These are phyloP conservation scores for Microplitis deprimator DNA, from an alignment of 2,888 invertebrate genomes.

Conservation along the genomic window DNA sequence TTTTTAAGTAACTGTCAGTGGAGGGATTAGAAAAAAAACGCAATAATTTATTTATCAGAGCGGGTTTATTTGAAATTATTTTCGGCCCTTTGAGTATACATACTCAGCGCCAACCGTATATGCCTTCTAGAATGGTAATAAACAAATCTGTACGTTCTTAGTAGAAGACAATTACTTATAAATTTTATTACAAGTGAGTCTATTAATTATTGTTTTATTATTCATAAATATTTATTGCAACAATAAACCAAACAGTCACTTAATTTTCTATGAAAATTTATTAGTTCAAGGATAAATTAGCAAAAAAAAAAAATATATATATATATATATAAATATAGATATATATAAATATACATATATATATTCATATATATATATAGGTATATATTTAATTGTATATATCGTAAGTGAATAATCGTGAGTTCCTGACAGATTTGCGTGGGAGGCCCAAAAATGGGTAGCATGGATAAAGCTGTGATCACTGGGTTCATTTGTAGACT, in stretches of 20 bases:
- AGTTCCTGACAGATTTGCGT: conserved; percentile 41
- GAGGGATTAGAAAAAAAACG: neutral
- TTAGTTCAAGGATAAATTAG: neutral
- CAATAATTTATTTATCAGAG: neutral
- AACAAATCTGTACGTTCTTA: conserved; percentile 50
- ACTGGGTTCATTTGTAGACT: conserved; percentile 89
- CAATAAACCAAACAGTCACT: neutral
- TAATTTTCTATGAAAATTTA: neutral
- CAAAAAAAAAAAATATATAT: neutral
- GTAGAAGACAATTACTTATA: neutral
- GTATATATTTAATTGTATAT: conserved; percentile 23
- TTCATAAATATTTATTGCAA: neutral
- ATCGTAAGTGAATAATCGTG: conserved; percentile 33
- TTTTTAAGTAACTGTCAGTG: neutral
- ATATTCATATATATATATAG: conserved; percentile 39
- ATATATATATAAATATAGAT: neutral
- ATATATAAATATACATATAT: neutral
- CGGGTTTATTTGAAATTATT: neutral
- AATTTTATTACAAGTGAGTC: neutral
- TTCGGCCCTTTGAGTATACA: conserved; percentile 21
- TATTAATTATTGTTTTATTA: neutral
- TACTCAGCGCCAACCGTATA: conserved; percentile 50
- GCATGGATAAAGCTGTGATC: conserved; percentile 84
- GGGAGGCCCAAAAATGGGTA: conserved; percentile 78
- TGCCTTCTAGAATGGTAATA: conserved; percentile 48